A percentile compares a stretch with the other conserved stretches of the same genome.
Evolutionary conservation across 2,797 vertebrate genomes (phyloP).

Genomic region (Ptychobarbus kaznakovi): DNA sequence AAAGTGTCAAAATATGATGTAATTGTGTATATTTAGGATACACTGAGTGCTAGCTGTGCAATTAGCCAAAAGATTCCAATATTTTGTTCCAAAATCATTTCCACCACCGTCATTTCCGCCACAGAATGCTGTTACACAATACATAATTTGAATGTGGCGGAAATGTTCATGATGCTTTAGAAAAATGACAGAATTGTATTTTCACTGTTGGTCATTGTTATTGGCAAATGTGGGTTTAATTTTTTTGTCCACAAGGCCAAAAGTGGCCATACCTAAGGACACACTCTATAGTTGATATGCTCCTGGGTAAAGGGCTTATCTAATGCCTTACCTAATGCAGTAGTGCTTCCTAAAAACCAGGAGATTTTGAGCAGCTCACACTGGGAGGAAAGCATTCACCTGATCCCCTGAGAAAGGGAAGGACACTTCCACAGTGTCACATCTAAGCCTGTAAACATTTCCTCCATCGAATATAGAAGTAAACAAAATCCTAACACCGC

Average conservation of each 20-base stretch:
- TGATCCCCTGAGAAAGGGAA: conserved; percentile 80
- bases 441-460: conserved; percentile 79
- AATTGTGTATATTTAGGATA: neutral
- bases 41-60: neutral
- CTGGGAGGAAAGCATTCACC: conserved; percentile 68
- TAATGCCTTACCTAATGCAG: conserved; percentile 50
- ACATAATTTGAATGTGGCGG: neutral
- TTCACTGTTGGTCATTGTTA: neutral
- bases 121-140: conserved; percentile 14
- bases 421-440: conserved; percentile 76
- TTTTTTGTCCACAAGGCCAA: neutral
- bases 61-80: neutral
- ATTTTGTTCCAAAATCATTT: neutral
- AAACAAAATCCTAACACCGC: conserved; percentile 73
- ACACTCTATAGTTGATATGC: neutral
- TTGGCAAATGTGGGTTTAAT: neutral
- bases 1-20: neutral
- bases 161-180: neutral
- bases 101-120: neutral
- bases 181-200: neutral
- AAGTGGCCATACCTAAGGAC: neutral
- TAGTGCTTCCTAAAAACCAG: conserved; percentile 31
- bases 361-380: conserved; percentile 66
- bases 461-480: conserved; percentile 70
- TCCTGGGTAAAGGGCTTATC: neutral